Evolutionary conservation across 1,140 invertebrate species (phyloP).

Genomic region (Pogonomyrmex californicus): DNA sequence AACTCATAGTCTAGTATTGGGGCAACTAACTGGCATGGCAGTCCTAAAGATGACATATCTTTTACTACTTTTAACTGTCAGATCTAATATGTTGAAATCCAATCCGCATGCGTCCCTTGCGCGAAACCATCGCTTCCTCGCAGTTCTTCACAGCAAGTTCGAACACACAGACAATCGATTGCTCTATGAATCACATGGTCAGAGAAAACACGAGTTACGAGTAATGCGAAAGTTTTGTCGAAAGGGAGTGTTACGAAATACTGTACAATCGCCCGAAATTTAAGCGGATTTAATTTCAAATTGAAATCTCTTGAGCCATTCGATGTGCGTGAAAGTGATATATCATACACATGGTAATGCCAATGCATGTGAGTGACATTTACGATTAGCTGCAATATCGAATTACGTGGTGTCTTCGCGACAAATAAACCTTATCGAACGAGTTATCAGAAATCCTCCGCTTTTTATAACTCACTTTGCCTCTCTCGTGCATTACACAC

Average conservation of each 20-base stretch:
- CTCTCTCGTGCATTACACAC: not conserved
- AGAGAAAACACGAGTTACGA: not conserved
- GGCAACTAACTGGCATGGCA: too few species aligned
- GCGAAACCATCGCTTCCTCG: too few species aligned
- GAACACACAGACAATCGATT: not conserved
- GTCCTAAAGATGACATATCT: too few species aligned
- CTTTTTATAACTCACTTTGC: slow-evolving; percentile 37
- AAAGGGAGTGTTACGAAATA: not conserved
- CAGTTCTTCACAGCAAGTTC: not conserved
- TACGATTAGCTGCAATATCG: slow-evolving; percentile 25
- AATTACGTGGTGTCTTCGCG: not conserved
- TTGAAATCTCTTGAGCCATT: too few species aligned
- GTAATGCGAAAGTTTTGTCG: not conserved
- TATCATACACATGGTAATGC: not conserved
- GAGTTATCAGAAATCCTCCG: not conserved
- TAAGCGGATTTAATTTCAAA: not conserved
- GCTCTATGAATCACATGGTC: not conserved
- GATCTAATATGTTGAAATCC: too few species aligned
- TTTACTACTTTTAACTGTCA: not conserved
- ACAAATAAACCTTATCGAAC: not conserved
- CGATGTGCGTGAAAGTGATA: not conserved
- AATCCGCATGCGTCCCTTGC: too few species aligned
- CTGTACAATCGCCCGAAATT: not conserved
- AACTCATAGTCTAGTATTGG: too few species aligned
- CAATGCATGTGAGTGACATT: slow-evolving; percentile 43